Evolutionary conservation across 2,113 vertebrate genomes (phyloP).

Genomic region (Alligator sinensis): DNA sequence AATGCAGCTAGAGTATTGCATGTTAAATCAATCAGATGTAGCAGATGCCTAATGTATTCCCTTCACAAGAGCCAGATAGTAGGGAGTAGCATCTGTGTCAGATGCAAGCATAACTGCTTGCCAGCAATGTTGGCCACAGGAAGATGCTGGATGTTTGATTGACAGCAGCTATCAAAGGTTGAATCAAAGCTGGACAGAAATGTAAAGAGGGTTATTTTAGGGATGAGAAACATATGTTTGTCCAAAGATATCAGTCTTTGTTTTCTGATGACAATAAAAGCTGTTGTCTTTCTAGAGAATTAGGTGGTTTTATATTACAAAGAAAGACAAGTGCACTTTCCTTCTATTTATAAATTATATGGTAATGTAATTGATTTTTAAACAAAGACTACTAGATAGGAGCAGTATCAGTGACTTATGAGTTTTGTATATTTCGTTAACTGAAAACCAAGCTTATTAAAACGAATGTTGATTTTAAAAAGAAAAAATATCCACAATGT

Average conservation of each 20-base stretch:
- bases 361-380: neutral
- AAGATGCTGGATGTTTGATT: neutral
- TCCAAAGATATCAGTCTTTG: neutral
- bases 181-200: neutral
- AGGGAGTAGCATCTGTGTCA: conserved; percentile 24
- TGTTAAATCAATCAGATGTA: conserved; percentile 41
- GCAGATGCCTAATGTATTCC: conserved; percentile 57
- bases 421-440: neutral
- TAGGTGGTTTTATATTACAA: neutral
- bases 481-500: neutral
- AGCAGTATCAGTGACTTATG: neutral
- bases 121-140: neutral
- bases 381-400: neutral
- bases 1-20: conserved; percentile 17
- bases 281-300: neutral
- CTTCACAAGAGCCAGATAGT: conserved; percentile 19
- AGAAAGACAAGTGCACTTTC: neutral
- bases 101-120: conserved; percentile 21
- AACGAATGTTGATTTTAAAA: neutral
- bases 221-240: neutral
- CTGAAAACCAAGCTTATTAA: neutral
- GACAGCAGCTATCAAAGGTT: conserved; percentile 28
- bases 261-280: neutral
- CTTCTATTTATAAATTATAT: neutral
- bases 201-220: neutral